Base-by-base conservation (phyloP, 2,797 vertebrate genomes). In the Karalla daura region DNA sequence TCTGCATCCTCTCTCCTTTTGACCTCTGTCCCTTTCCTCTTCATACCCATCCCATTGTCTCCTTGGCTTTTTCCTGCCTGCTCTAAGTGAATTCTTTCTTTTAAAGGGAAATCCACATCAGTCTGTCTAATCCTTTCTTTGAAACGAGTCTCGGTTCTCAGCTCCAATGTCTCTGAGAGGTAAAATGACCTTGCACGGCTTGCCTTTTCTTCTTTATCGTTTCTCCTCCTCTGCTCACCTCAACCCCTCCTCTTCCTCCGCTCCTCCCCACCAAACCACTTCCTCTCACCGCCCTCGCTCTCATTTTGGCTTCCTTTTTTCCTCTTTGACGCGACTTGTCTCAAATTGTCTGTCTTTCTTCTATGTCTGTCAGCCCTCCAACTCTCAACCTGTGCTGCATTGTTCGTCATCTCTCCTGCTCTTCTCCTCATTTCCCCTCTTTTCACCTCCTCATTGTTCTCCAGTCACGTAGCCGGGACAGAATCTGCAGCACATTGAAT, bases 291-390 rank as follows among this genome's bases (percentile, higher is more conserved):
- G 11, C 30, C 30, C 18, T 36, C 44, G 20, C 21, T 78, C 61
- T 58, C 11, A 5, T 66, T 70, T 40, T 68, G 33, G 17, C 24
- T 40, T 40, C 18, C 28, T 23, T 21, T 21, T 41, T 39, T 27
- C 35, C 12, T n/a, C 47, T 45, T 49, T 24, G 24, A 52, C 53
- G 45, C 43, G 14, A 44, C 40, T 65, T 6, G 1, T 49, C 21
- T 63, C 15, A 46, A 24, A 64, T 21, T 32, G 36, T 70, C 61
- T 45, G 41, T 24, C 53, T 72, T 41, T 58, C 33, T 45, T 60
- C 39, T 63, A 41, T 14, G 41, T 30, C 58, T 59, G 59, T 63
- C 70, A 55, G 17, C 58, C 23, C 20, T 74, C 18, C 49, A 18
- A 40, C 23, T 17, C 21, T 44, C 25, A 60, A 9, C 20, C 17